Evolutionary conservation across 2,888 invertebrate species (phyloP).

Genomic region (Muscina levida): DNA sequence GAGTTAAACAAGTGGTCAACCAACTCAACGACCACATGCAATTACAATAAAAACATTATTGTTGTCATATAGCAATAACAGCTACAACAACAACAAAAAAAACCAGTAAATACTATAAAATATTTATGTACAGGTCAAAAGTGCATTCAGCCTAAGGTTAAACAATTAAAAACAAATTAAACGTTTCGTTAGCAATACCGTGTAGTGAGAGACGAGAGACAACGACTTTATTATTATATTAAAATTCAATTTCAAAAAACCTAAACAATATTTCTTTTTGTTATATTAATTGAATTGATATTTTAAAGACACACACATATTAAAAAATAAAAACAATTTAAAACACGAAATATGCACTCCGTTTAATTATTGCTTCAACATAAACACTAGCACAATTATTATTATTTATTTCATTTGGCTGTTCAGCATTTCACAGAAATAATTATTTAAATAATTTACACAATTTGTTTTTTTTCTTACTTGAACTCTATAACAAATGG

Average conservation of each 20-base stretch:
- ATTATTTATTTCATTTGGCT: slow-evolving; percentile 23
- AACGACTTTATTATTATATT: slow-evolving; percentile 50
- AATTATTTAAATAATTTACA: slow-evolving; percentile 16
- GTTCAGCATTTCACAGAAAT: not conserved
- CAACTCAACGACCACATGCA: slow-evolving; percentile 77
- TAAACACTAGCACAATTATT: not conserved
- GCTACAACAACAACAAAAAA: slow-evolving; percentile 48
- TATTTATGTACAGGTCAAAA: slow-evolving; percentile 28
- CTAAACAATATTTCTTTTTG: slow-evolving; percentile 44
- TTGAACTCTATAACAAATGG: not conserved
- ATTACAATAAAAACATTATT: slow-evolving; percentile 68
- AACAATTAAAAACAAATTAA: slow-evolving; percentile 65
- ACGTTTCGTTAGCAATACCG: slow-evolving; percentile 32
- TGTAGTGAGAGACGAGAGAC: not conserved
- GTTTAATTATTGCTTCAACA: not conserved
- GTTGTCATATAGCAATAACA: slow-evolving; percentile 67
- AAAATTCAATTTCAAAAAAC: not conserved
- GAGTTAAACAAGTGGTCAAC: slow-evolving; percentile 75
- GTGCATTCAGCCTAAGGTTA: slow-evolving; percentile 51
- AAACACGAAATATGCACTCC: not conserved
- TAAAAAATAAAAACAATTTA: not conserved
- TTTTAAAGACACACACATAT: no score
- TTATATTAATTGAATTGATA: slow-evolving; percentile 41
- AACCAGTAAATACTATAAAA: slow-evolving; percentile 16
- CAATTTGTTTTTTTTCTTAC: no score